phyloP scores from a whole-genome alignment of 37 sponge, comb jelly and placozoan species.

The Haliclona indistincta region DNA sequence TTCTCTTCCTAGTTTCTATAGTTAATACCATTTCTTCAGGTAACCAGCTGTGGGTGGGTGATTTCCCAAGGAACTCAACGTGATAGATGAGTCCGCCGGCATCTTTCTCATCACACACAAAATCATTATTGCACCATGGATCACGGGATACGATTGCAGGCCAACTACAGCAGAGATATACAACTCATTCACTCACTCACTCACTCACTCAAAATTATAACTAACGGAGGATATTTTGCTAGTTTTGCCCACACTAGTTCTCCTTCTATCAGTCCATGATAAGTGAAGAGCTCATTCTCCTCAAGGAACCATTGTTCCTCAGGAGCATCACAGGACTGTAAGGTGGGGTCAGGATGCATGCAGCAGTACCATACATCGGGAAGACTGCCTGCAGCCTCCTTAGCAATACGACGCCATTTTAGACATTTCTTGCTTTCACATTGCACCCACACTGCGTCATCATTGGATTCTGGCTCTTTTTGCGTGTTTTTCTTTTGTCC shows the following conservation, averaged over 20 bases:
- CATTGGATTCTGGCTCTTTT: background rate
- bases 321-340: slow-evolving; percentile 57
- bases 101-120: slow-evolving; percentile 30
- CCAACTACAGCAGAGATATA: slow-evolving; percentile 38
- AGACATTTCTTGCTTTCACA: slow-evolving; percentile 33
- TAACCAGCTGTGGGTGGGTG: slow-evolving; percentile 56
- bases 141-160: slow-evolving; percentile 69
- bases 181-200: background rate
- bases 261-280: slow-evolving; percentile 34
- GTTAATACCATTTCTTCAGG: slow-evolving; percentile 50
- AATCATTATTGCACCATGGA: slow-evolving; percentile 32
- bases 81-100: slow-evolving; percentile 68
- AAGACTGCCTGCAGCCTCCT: background rate
- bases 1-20: no score
- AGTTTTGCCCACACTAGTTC: slow-evolving; percentile 80
- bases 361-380: slow-evolving; percentile 22
- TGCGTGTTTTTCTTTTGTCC: no score
- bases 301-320: slow-evolving; percentile 43
- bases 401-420: slow-evolving; percentile 36
- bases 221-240: slow-evolving; percentile 55
- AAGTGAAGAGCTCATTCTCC: slow-evolving; percentile 16
- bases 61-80: slow-evolving; percentile 72
- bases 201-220: background rate
- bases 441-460: slow-evolving; percentile 38
- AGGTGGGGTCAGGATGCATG: slow-evolving; percentile 11